These are phyloP conservation scores for Somateria mollissima DNA, from an alignment of 2,797 vertebrate species.

Conservation along the genomic window DNA sequence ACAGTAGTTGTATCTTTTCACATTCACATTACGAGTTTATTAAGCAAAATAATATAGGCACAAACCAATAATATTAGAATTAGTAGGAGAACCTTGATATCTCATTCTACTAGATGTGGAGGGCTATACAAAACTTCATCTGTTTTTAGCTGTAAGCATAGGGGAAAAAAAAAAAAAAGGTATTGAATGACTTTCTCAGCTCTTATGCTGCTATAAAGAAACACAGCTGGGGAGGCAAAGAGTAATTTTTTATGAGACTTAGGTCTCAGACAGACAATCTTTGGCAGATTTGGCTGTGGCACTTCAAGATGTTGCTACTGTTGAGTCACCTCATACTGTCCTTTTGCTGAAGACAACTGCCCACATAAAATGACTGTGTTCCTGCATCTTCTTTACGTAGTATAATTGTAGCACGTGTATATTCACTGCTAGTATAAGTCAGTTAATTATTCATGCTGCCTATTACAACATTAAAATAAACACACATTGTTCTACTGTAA, in stretches of 20 bases:
- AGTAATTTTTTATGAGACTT: background rate
- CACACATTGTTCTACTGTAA: background rate
- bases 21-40: background rate
- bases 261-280: background rate
- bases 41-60: background rate
- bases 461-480: background rate
- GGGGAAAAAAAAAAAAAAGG: fast-evolving
- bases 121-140: background rate
- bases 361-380: background rate
- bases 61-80: background rate
- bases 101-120: background rate
- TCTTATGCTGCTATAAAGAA: background rate
- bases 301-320: background rate
- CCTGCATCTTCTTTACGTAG: background rate
- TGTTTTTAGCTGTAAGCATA: background rate
- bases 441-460: background rate
- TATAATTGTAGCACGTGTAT: background rate
- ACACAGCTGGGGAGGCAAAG: background rate
- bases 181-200: background rate
- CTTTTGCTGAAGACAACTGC: background rate
- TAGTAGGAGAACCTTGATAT: background rate
- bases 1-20: background rate
- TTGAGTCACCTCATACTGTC: background rate
- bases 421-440: background rate
- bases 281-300: background rate